These are phyloP conservation scores for Alethe castanea DNA, from an alignment of 2,113 vertebrate species.

Conservation along the genomic window DNA sequence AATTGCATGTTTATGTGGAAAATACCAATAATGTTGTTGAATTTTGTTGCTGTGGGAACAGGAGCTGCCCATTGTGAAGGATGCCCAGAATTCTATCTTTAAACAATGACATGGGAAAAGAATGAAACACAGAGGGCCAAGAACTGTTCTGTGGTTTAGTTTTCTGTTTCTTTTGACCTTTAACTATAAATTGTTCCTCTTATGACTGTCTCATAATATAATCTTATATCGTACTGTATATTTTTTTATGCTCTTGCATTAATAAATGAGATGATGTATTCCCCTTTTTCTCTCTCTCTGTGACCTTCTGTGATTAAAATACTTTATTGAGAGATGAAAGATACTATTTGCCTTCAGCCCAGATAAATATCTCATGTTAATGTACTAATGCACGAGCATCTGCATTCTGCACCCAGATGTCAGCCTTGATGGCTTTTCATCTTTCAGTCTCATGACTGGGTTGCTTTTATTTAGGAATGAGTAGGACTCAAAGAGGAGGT, in stretches of 20 bases:
- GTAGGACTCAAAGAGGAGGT: neutral
- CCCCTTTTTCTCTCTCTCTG: neutral
- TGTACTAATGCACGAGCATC: neutral
- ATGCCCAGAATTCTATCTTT: neutral
- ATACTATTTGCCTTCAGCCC: neutral
- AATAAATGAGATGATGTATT: neutral
- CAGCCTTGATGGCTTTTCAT: neutral
- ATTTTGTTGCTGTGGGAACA: constrained; percentile 34
- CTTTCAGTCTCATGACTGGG: neutral
- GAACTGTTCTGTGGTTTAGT: neutral
- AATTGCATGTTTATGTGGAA: constrained; percentile 37
- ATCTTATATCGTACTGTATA: neutral
- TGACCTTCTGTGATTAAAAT: neutral
- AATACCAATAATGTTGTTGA: constrained; percentile 23
- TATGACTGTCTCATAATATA: neutral
- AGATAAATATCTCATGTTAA: neutral
- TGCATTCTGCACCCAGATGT: neutral
- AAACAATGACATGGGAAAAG: constrained; percentile 26
- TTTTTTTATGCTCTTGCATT: neutral
- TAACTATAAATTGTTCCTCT: constrained; percentile 30
- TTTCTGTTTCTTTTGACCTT: constrained; percentile 39
- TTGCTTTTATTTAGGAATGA: neutral
- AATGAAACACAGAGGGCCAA: neutral
- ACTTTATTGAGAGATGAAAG: neutral
- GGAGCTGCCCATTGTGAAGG: neutral